Base-by-base conservation (phyloP, 2,797 vertebrate genomes). In the Pitangus sulphuratus region DNA sequence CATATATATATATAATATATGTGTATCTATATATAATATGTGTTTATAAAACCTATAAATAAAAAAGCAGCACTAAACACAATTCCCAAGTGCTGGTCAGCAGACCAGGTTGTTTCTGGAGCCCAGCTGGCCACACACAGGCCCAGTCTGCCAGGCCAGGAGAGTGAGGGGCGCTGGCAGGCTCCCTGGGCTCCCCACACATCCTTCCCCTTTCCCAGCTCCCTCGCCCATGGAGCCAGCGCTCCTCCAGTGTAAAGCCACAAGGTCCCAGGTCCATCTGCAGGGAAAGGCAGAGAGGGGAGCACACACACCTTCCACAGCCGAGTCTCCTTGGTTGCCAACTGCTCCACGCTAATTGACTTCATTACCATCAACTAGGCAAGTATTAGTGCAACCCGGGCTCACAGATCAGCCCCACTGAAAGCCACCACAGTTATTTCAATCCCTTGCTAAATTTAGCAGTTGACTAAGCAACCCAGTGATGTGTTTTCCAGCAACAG, bases 401-500 rank as follows among this genome's bases (percentile, higher is more conserved):
- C 33, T 81, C 50, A 33, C 48, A 79, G 57, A 78, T 81, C 48
- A 90, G 71, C 70, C 89, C 48, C 9, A 33, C 62, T 91, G 80
- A 93, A 87, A 94, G 61, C 53, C 86, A 81, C 58, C 40, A 30
- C 18, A 15, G 69, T 90, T 88, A 94, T 87, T 86, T 79, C 95
- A 79, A 64, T 84, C 81, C 82, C 47, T 54, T 51, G 62, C 88
- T 93, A 93, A 82, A 95, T 76, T 64, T 66, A 97, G 79, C 2
- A 0, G 31, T 90, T 57, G 77, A 84, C 74, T 78, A 74, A 89
- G 76, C 88, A 65, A 82, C 7, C 28, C 57, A 57, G 74, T 12
- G 75, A 71, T 81, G 65, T 66, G 77, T 84, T 95, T 94, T 82
- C 72, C 78, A 95, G 93, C 79, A 93, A 74, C 64, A 56, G 71